phyloP scores from a whole-genome alignment of 2,113 vertebrate species.

The Xerus inauris region DNA sequence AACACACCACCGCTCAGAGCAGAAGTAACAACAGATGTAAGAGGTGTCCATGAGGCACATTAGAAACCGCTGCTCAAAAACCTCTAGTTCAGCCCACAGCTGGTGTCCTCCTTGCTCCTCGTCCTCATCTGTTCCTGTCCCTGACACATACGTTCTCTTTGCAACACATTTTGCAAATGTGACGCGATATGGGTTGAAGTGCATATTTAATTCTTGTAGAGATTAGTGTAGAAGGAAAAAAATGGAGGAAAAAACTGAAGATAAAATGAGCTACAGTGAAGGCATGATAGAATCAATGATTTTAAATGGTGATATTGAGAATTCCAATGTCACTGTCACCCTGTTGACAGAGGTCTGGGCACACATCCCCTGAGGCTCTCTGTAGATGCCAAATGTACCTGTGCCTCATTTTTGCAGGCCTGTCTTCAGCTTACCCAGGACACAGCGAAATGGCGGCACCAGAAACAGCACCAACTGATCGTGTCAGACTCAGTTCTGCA shows the following conservation, averaged over 20 bases:
- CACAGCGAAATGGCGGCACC: not conserved
- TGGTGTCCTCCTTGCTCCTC: too few relatives aligned
- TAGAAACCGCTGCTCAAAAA: not conserved
- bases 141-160: not conserved
- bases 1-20: fast-evolving
- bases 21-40: not conserved
- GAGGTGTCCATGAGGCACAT: not conserved
- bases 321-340: too few relatives aligned
- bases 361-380: not conserved
- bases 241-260: not conserved
- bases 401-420: not conserved
- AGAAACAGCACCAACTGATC: not conserved
- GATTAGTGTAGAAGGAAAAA: not conserved
- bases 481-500: not conserved
- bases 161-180: not conserved
- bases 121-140: fast-evolving
- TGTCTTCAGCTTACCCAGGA: not conserved
- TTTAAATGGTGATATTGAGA: not conserved
- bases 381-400: not conserved
- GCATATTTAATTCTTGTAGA: not conserved
- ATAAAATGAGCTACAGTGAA: not conserved
- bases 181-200: not conserved
- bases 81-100: not conserved
- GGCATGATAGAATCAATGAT: not conserved
- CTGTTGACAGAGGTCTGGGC: not conserved